Percentiles rank a stretch among this genome's conserved stretches.
Evolutionary conservation across 2,797 vertebrate species (phyloP).

Genomic region (Clarias pachynema): DNA sequence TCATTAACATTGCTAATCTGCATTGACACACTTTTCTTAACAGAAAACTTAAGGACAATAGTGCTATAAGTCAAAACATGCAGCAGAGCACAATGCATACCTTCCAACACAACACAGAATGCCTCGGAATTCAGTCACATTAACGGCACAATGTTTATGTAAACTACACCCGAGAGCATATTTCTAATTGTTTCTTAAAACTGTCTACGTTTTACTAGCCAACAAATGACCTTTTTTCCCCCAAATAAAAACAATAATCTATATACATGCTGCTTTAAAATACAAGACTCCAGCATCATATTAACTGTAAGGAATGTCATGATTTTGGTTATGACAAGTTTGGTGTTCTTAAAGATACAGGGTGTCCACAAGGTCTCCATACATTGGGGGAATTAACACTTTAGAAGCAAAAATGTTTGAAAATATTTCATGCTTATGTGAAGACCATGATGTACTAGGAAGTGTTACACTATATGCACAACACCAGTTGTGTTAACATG

Average conservation of each 20-base stretch:
- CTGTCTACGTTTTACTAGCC: slow-evolving; percentile 7
- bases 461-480: no score
- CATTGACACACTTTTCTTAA: slow-evolving; percentile 37
- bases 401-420: no score
- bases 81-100: slow-evolving; percentile 18
- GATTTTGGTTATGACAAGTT: slow-evolving; percentile 19
- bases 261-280: slow-evolving; percentile 36
- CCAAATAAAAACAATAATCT: slow-evolving; percentile 42
- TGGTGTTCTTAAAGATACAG: background rate
- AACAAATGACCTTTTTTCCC: background rate
- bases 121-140: slow-evolving; percentile 34
- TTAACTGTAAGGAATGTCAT: slow-evolving; percentile 49
- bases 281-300: slow-evolving; percentile 50
- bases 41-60: slow-evolving; percentile 55
- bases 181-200: background rate
- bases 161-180: slow-evolving; percentile 25
- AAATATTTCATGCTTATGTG: no score
- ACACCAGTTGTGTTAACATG: no score
- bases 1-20: slow-evolving; percentile 16
- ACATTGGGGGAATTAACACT: no score
- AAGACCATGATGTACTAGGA: no score
- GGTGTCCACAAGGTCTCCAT: background rate
- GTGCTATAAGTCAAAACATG: slow-evolving; percentile 41
- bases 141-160: slow-evolving; percentile 7
- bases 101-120: slow-evolving; percentile 23